phyloP scores from a whole-genome alignment of 2,797 vertebrate genomes.

The Gymnoscopelus microlampas region DNA sequence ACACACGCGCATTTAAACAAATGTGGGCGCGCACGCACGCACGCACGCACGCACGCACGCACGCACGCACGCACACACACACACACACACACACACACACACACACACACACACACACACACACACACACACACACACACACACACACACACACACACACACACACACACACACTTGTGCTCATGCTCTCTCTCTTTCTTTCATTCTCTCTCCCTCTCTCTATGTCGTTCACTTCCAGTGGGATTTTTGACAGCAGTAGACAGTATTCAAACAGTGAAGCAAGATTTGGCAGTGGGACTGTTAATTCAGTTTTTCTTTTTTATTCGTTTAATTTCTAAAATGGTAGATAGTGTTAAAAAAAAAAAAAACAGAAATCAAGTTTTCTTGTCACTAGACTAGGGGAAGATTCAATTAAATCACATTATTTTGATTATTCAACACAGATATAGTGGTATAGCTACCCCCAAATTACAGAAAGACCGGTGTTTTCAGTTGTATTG shows the following conservation, averaged over 20 bases:
- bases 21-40: neutral
- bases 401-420: too few species aligned
- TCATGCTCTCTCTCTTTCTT: slow-evolving; percentile 6
- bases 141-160: neutral
- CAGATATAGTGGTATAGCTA: neutral
- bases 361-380: too few species aligned
- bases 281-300: neutral
- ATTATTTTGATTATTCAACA: too few species aligned
- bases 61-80: slow-evolving; percentile 2
- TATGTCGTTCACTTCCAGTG: slow-evolving; percentile 21
- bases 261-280: slow-evolving; percentile 3
- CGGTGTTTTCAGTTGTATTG: neutral
- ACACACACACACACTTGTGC: slow-evolving; percentile 36
- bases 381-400: too few species aligned
- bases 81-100: neutral
- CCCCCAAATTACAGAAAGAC: neutral
- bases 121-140: neutral
- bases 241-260: slow-evolving; percentile 35
- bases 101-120: slow-evolving; percentile 21
- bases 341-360: too few species aligned
- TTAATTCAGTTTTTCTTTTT: neutral
- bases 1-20: slow-evolving; percentile 26
- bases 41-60: slow-evolving; percentile 34
- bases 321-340: too few species aligned
- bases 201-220: slow-evolving; percentile 22